A percentile compares a stretch with the other conserved stretches of the same genome.
These are phyloP conservation scores for Eupithecia abbreviata DNA, from an alignment of 2,888 invertebrate species.

Conservation along the genomic window DNA sequence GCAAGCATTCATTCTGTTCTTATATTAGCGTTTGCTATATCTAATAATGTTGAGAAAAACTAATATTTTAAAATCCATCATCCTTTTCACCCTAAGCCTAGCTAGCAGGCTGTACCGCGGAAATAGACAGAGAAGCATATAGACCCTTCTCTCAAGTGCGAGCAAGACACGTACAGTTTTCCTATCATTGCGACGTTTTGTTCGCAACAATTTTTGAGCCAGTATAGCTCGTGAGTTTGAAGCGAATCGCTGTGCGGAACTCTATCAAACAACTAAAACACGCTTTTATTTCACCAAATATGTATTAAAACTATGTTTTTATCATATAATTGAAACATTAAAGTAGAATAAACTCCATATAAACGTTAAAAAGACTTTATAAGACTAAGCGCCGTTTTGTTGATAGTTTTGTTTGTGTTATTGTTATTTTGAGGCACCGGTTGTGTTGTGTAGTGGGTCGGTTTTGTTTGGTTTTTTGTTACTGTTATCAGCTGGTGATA, in stretches of 20 bases:
- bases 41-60: neutral
- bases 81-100: slow-evolving; percentile 38
- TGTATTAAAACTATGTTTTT: slow-evolving; percentile 50
- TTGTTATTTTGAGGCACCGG: slow-evolving; percentile 10
- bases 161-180: slow-evolving; percentile 65
- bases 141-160: slow-evolving; percentile 46
- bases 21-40: neutral
- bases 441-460: slow-evolving; percentile 1
- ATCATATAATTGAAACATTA: slow-evolving; percentile 38
- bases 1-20: neutral
- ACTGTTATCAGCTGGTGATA: slow-evolving; percentile 11
- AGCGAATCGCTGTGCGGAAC: slow-evolving; percentile 60
- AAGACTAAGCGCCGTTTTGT: neutral
- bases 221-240: slow-evolving; percentile 72
- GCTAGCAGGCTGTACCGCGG: slow-evolving; percentile 52
- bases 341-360: neutral
- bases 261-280: slow-evolving; percentile 54
- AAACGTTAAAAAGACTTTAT: neutral
- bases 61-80: neutral
- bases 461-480: slow-evolving; percentile 8
- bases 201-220: slow-evolving; percentile 66
- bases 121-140: slow-evolving; percentile 56
- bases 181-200: slow-evolving; percentile 55
- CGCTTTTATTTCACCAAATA: slow-evolving; percentile 25
- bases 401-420: slow-evolving; percentile 8